Evolutionary conservation across 2,113 vertebrate species (phyloP), one percentile per base, ranked within the genome.

Genomic region (Electrona antarctica): DNA sequence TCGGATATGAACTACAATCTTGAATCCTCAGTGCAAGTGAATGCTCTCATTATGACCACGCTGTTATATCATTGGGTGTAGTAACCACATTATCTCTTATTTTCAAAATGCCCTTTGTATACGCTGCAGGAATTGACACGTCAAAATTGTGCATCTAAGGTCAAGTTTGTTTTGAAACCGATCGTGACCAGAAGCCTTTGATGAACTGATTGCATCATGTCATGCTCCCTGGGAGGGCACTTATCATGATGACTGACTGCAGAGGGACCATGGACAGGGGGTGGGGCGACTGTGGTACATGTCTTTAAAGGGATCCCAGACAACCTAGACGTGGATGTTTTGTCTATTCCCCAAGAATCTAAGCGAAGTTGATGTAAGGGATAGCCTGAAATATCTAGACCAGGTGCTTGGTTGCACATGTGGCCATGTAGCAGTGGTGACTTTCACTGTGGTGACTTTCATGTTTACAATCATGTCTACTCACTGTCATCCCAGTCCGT

Each of bases 401-500:
- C 78, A 79, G 81, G 81, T 81, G 76, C 66, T 83, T 46, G 7
- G 60, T 62, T 41, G 33, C 33, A 64, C 56, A 63, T 45, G 55
- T 50, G 71, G 60, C 51, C 71, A 10, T 73, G 12, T 10, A 21
- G 74, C 59, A 41, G 61, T 79, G 21, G 21, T 52, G 50, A 52
- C 50, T 80, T 65, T 7, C 67, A 50, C 65, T 51, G 50, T 33
- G 28, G 67, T 60, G 66, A 74, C 21, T 78, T 80, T 82, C 76
- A 64, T 83, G 81, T 83, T 88, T 83, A 81, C 81, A 67, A 73
- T 71, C 69, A 0, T 68, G 77, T 74, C 70, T 79, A 57, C 62
- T 73, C 78, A 83, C 73, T 81, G 82, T 87, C 84, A 74, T 69
- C 67, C 73, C 51, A 59, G 69, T 80, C 81, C 13, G 77, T 82